Base-by-base conservation (phyloP, 2,797 vertebrate species). In the Ptychadena robeensis region DNA sequence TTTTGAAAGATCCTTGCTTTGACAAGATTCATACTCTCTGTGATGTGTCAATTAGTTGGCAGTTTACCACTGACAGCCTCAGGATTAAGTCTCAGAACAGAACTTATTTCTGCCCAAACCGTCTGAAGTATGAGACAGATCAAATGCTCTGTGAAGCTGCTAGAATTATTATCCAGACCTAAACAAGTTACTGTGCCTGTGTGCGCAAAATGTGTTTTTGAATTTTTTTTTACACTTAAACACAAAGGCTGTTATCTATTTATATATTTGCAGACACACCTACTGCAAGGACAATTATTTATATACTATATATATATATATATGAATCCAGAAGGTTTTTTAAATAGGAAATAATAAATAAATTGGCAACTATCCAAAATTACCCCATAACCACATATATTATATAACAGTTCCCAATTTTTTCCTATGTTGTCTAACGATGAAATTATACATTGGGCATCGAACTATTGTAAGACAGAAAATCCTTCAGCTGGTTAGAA, bases 21-120 rank as follows among this genome's bases (percentile, higher is more conserved):
- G 83, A 85, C 83, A 85, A 85, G 83, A 85, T 85, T 85, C 83
- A 76, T 81, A 85, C 65, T 85, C 72, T 84, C 78, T 85, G 78
- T 85, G 83, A 85, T 85, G 83, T 85, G 83, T 85, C 83, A 85
- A 81, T 85, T 85, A 85, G 83, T 85, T 85, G 83, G 78, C 83
- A 85, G 83, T 85, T 85, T 85, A 85, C 83, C 83, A 85, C 78
- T 81, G 83, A 85, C 83, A 85, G 83, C 83, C 83, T 81, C 71
- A 81, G 83, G 83, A 85, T 80, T 85, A 85, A 85, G 83, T 81
- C 83, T 85, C 83, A 80, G 83, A 85, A 85, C 83, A 85, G 83
- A 85, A 81, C 83, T 71, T 85, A 81, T 85, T 85, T 76, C 78
- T 85, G 65, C 83, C 72, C 83, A 85, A 85, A 85, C 78, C 80